These are phyloP conservation scores for Coptodon rendalli DNA, from an alignment of 2,113 vertebrate genomes.

Conservation along the genomic window DNA sequence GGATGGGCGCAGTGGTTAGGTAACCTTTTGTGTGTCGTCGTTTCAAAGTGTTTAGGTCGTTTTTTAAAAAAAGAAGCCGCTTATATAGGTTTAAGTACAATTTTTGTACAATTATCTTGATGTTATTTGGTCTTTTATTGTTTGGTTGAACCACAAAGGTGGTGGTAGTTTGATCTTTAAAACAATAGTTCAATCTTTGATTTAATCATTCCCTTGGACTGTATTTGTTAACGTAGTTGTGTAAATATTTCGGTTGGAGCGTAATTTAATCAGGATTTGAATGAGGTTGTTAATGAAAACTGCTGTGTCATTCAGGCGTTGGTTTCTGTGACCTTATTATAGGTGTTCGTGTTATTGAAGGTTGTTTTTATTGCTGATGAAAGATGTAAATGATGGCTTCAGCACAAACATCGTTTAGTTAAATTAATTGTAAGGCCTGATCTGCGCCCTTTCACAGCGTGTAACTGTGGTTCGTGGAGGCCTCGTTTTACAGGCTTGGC, in stretches of 20 bases:
- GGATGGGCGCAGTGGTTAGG: conserved; percentile 65
- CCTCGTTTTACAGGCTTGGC: not conserved
- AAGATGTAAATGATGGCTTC: fast-evolving
- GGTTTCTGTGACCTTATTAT: not conserved
- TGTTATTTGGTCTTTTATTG: not conserved
- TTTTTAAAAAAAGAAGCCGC: not conserved
- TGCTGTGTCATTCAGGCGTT: conserved; percentile 66
- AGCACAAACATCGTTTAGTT: fast-evolving
- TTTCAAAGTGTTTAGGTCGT: not conserved
- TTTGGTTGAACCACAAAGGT: not conserved
- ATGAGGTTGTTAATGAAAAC: not conserved
- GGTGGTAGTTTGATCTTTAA: not conserved
- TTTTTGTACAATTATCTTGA: not conserved
- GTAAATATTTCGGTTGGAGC: not conserved
- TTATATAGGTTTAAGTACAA: not conserved
- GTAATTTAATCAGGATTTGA: not conserved
- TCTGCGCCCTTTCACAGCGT: not conserved
- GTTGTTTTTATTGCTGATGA: not conserved
- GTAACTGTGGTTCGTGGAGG: not conserved
- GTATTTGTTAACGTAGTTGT: not conserved
- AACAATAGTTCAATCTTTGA: not conserved
- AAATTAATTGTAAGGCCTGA: fast-evolving
- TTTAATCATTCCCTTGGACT: not conserved
- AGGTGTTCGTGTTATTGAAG: not conserved
- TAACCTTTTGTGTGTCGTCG: conserved; percentile 30